Percentiles rank a stretch among this genome's conserved stretches.
phyloP scores from a whole-genome alignment of 37 sponge, comb jelly and placozoan species.

The Petrosia ficiformis region DNA sequence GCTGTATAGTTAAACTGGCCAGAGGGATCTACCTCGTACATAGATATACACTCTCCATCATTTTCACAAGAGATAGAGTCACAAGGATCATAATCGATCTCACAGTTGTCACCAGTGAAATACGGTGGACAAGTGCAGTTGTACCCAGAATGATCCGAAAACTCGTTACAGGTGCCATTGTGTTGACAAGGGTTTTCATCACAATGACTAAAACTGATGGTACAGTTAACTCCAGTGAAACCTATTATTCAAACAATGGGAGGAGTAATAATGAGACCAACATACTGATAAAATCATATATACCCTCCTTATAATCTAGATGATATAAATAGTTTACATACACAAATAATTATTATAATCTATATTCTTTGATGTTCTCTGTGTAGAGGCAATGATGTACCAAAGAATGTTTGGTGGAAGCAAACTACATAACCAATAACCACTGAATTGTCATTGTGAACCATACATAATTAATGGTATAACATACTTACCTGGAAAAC shows the following conservation, averaged over 20 bases:
- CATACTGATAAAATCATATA: no score
- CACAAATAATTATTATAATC: not conserved
- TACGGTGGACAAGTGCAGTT: constrained; percentile 37
- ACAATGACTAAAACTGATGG: constrained; percentile 24
- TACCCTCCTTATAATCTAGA: no score
- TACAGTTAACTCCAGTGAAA: constrained; percentile 49
- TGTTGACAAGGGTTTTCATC: constrained; percentile 31
- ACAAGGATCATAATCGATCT: constrained; percentile 21
- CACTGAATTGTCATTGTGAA: no score
- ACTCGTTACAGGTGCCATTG: constrained; percentile 39
- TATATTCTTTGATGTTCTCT: no score
- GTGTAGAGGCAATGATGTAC: no score
- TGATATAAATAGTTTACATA: not conserved
- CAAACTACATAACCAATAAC: no score
- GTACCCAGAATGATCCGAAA: constrained; percentile 13
- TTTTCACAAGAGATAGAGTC: constrained; percentile 1
- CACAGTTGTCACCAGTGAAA: constrained; percentile 35
- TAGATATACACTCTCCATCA: constrained; percentile 17
- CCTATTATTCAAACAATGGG: constrained; percentile 16
- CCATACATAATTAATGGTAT: no score
- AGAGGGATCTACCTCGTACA: not conserved
- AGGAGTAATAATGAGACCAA: no score
- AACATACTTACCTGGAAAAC: no score
- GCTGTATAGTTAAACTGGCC: not conserved
- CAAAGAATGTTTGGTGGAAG: no score